Base-by-base conservation (phyloP, 1,140 invertebrate species). In the Phymorhynchus buccinoides region DNA sequence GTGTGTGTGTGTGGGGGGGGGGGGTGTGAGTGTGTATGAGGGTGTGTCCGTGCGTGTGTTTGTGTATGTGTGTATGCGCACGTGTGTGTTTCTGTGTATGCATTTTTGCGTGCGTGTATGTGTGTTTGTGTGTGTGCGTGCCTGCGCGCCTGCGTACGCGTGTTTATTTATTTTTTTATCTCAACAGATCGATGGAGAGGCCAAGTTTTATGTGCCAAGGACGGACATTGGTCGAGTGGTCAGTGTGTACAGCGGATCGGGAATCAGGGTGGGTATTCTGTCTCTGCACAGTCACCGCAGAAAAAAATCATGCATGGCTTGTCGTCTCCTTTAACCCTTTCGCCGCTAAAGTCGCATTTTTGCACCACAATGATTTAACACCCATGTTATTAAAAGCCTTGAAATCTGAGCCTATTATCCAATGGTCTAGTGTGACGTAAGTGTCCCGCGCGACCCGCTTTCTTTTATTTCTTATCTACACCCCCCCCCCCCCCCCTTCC, bases 121-220 rank as follows among this genome's bases (percentile, higher is more conserved):
- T 71, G 68, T 71, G 68, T 71, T 9, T 71, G 68, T 71, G 30
- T 2, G 30, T 2, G 30, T 35, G 68, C 30, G 68, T 35, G 68
- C 30, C 7, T 32, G 68, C 35, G 68, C 6, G 6, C 1, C 18
- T 62, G 7, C n/a, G n/a, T n/a, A n/a, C n/a, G n/a, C 1, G 12
- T 52, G 7, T 44, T 14, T 30, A 4, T 14, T n/a, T n/a, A 22
- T 41, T 80, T 14, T 80, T 80, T 52, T 52, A 12, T n/a, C 30
- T 66, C 3, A 4, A 9, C 71, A 87, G 86, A 87, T 87, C 52
- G 82, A 87, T 44, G 86, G 86, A 12, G 78, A 87, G 30, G 82
- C 42, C n/a, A 84, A 71, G 32, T 87, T 86, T 52, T 39, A 32
- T 7, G 37, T 87, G 16, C 82, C 86, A n/a, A 81, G 22, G 18